phyloP scores from a whole-genome alignment of 2,888 invertebrate genomes.

The Ryuthela nishihirai region DNA sequence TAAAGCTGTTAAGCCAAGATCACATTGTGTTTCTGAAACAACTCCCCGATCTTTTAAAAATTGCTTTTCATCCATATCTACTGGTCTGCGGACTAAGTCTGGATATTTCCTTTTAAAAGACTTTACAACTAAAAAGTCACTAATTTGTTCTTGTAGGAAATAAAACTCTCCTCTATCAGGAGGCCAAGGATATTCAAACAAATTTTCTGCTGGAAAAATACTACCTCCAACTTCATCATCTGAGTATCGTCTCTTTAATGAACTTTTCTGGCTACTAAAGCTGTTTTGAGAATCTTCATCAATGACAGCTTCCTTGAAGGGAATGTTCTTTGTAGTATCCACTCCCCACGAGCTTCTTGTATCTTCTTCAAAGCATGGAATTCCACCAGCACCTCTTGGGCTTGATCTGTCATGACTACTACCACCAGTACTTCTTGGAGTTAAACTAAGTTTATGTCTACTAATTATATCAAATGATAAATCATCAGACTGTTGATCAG shows the following conservation, averaged over 20 bases:
- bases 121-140: constrained; percentile 88
- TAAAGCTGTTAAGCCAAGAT: constrained; percentile 87
- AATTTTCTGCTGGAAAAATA: constrained; percentile 66
- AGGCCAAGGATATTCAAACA: constrained; percentile 94
- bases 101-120: constrained; percentile 95
- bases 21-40: constrained; percentile 83
- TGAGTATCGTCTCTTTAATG: constrained; percentile 19
- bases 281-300: constrained; percentile 34
- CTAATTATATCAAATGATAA: constrained; percentile 27
- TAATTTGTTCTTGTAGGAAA: constrained; percentile 83
- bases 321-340: constrained; percentile 19
- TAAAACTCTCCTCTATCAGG: constrained; percentile 47
- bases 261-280: constrained; percentile 33
- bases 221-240: constrained; percentile 23
- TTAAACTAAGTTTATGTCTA: constrained; percentile 14
- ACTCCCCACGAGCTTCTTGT: constrained; percentile 36
- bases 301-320: constrained; percentile 11
- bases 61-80: constrained; percentile 87
- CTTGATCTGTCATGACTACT: constrained; percentile 1
- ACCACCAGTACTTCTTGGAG: background rate
- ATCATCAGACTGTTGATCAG: constrained; percentile 21
- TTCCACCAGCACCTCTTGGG: background rate
- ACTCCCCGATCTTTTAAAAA: constrained; percentile 76
- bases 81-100: constrained; percentile 74
- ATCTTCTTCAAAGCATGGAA: constrained; percentile 35